Evolutionary conservation across 2,113 vertebrate species (phyloP).

Genomic region (Bungarus multicinctus): DNA sequence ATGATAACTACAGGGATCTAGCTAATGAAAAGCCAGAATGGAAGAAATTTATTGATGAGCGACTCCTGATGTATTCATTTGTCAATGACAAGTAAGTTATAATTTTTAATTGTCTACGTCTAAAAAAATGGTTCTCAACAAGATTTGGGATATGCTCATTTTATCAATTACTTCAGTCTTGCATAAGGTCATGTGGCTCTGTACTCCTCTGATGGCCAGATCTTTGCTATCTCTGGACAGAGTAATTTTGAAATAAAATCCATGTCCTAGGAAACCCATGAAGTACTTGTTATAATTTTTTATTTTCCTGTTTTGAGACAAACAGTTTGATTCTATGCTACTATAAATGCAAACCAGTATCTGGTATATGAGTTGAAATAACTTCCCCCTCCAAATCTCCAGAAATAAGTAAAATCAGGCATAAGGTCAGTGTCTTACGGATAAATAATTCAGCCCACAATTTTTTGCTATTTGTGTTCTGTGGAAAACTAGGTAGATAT

Average conservation of each 20-base stretch:
- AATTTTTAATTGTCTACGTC: not conserved
- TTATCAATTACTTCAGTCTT: not conserved
- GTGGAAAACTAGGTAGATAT: not conserved
- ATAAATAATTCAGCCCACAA: not conserved
- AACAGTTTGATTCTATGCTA: not conserved
- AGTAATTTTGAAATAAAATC: not conserved
- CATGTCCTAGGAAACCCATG: not conserved
- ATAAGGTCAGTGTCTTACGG: not conserved
- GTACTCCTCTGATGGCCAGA: not conserved
- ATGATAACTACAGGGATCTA: conserved; percentile 96
- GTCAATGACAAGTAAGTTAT: conserved; percentile 95
- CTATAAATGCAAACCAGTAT: not conserved
- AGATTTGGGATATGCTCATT: not conserved
- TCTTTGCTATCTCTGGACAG: not conserved
- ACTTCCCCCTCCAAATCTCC: not conserved
- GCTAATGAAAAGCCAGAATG: conserved; percentile 96
- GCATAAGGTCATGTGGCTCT: not conserved
- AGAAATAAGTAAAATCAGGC: not conserved
- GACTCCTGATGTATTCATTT: conserved; percentile 97
- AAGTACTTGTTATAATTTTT: not conserved
- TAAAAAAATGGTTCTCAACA: not conserved
- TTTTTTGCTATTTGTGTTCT: not conserved
- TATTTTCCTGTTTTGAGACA: not conserved
- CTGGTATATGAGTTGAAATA: not conserved
- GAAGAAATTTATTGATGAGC: conserved; percentile 98